A percentile compares a stretch with the other conserved stretches of the same genome.
Evolutionary conservation across 2,797 vertebrate species (phyloP).

Genomic region (Parauchenoglanis punctatus): DNA sequence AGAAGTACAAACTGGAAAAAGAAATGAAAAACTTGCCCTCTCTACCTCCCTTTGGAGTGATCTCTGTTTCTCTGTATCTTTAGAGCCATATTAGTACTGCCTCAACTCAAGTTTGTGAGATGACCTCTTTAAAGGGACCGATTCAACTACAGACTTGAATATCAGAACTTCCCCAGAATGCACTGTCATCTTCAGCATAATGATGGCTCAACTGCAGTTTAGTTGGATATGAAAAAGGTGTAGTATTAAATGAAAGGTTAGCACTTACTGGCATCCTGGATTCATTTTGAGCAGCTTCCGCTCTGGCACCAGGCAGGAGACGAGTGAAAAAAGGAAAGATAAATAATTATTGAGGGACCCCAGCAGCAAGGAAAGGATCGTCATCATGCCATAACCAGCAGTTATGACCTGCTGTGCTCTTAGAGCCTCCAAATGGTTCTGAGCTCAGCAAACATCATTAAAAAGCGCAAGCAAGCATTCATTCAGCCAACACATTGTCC

Average conservation of each 20-base stretch:
- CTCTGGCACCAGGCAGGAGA: constrained; percentile 33
- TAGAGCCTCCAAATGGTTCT: constrained; percentile 33
- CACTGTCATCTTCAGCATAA: constrained; percentile 18
- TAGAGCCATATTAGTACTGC: neutral
- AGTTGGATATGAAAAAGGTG: constrained; percentile 22
- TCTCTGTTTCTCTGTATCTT: neutral
- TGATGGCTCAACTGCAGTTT: constrained; percentile 18
- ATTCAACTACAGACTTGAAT: neutral
- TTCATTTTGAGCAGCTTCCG: constrained; percentile 28
- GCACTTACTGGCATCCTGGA: constrained; percentile 32
- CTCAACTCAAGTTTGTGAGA: neutral
- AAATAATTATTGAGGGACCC: constrained; percentile 45
- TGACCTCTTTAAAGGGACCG: neutral
- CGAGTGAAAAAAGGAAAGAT: constrained; percentile 20
- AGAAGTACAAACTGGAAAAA: constrained; percentile 1
- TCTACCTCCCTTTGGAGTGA: neutral
- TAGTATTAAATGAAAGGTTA: constrained; percentile 46
- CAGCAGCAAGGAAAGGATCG: constrained; percentile 35
- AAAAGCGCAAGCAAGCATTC: constrained; percentile 9
- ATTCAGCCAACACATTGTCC: constrained; percentile 13
- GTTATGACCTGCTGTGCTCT: constrained; percentile 34
- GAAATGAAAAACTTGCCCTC: neutral
- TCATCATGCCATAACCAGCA: constrained; percentile 38
- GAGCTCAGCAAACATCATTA: constrained; percentile 47
- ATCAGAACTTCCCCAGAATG: neutral